Conservation (phyloP, 2,113 vertebrate species). For the Caracal caracal region DNA sequence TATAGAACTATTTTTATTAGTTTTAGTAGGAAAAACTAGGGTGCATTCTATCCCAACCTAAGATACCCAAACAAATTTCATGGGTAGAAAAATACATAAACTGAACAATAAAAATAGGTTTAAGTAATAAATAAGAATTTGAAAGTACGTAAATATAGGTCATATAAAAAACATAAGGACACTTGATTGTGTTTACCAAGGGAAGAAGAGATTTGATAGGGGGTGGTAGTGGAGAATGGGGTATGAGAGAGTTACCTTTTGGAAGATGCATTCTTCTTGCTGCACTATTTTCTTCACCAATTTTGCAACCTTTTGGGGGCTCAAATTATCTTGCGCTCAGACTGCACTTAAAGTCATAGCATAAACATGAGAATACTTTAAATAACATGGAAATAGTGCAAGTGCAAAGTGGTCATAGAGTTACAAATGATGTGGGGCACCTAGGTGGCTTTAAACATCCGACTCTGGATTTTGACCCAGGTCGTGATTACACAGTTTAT, state of each 20-base stretch:
- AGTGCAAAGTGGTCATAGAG: not conserved
- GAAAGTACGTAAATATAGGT: not conserved
- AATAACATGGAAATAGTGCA: not conserved
- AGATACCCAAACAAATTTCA: not conserved
- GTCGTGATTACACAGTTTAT: too few species aligned
- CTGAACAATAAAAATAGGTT: not conserved
- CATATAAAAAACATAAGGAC: not conserved
- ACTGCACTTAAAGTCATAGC: not conserved
- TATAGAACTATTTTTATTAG: not conserved
- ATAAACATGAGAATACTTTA: not conserved
- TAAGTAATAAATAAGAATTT: not conserved
- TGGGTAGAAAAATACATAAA: not conserved
- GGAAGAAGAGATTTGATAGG: not conserved
- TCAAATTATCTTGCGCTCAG: not conserved
- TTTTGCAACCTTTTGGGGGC: not conserved
- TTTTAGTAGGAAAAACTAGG: not conserved
- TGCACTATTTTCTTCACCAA: not conserved
- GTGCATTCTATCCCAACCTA: not conserved
- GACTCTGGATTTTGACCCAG: too few species aligned
- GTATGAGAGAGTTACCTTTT: not conserved
- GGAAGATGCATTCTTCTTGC: not conserved
- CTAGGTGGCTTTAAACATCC: too few species aligned
- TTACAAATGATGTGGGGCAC: not conserved
- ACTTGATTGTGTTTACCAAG: not conserved
- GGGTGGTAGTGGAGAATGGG: not conserved